A percentile compares a stretch with the other conserved stretches of the same genome.
Evolutionary conservation across 2,888 invertebrate species (phyloP).

Genomic region (Sphaerophoria taeniata): DNA sequence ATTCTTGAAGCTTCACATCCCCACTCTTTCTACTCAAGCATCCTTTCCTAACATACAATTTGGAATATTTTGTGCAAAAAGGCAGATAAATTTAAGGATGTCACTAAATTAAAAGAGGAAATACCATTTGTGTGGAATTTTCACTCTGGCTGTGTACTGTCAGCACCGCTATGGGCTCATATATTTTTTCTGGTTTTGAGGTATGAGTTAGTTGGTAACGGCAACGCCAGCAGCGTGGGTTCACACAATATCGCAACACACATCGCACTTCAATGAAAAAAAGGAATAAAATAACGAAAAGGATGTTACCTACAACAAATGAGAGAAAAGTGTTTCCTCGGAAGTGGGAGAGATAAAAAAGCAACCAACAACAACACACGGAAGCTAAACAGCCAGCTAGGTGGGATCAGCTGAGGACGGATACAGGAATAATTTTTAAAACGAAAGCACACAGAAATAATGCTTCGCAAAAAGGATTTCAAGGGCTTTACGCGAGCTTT

Average conservation of each 20-base stretch:
- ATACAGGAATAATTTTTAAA: neutral
- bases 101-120: slow-evolving; percentile 66
- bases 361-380: neutral
- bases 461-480: slow-evolving; percentile 52
- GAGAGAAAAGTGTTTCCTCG: slow-evolving; percentile 39
- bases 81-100: slow-evolving; percentile 65
- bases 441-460: slow-evolving; percentile 3
- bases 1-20: neutral
- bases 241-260: slow-evolving; percentile 28
- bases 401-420: slow-evolving; percentile 4
- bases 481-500: slow-evolving; percentile 57
- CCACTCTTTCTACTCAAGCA: neutral
- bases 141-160: slow-evolving; percentile 46
- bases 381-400: slow-evolving; percentile 13
- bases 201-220: neutral
- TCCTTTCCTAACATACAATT: no score
- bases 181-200: slow-evolving; percentile 10
- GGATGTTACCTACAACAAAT: no score
- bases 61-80: neutral
- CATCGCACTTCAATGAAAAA: slow-evolving; percentile 17
- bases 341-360: slow-evolving; percentile 49
- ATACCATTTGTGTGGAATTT: slow-evolving; percentile 53
- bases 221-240: neutral
- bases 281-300: slow-evolving; percentile 2
- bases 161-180: slow-evolving; percentile 24